These are phyloP conservation scores for Dinothrombium tinctorium DNA, from an alignment of 1,140 invertebrate species.

Conservation along the genomic window DNA sequence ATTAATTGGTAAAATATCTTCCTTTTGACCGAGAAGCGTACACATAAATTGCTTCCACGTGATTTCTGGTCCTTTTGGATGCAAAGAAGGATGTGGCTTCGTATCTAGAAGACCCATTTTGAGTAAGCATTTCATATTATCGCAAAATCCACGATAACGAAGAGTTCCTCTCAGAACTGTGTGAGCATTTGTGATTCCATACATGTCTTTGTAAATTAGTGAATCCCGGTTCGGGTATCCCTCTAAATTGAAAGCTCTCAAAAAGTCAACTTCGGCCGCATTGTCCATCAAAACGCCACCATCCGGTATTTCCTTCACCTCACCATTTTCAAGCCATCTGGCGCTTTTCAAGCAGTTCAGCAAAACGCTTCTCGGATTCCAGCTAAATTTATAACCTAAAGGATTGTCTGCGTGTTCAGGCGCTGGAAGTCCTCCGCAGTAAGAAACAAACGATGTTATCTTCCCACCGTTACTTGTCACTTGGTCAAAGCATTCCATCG, in stretches of 20 bases:
- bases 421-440: conserved; percentile 84
- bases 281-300: conserved; percentile 54
- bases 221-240: conserved; percentile 92
- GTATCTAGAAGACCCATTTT: conserved; percentile 65
- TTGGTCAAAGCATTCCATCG: conserved; percentile 88
- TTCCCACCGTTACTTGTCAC: conserved; percentile 42
- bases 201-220: conserved; percentile 58
- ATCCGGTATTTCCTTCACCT: conserved; percentile 28
- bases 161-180: conserved; percentile 71
- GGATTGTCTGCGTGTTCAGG: conserved; percentile 85
- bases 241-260: conserved; percentile 89
- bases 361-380: conserved; percentile 74
- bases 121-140: conserved; percentile 61
- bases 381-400: conserved; percentile 84
- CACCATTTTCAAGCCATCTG: conserved; percentile 57
- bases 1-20: conserved; percentile 81
- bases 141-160: conserved; percentile 44
- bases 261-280: conserved; percentile 50
- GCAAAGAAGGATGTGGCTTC: conserved; percentile 58
- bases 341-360: conserved; percentile 67
- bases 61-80: conserved; percentile 79
- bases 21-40: conserved; percentile 53
- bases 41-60: conserved; percentile 86
- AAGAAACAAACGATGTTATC: conserved; percentile 81
- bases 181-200: conserved; percentile 49